These are phyloP conservation scores for Poecile montanus DNA, from an alignment of 2,797 vertebrate genomes.

Conservation along the genomic window DNA sequence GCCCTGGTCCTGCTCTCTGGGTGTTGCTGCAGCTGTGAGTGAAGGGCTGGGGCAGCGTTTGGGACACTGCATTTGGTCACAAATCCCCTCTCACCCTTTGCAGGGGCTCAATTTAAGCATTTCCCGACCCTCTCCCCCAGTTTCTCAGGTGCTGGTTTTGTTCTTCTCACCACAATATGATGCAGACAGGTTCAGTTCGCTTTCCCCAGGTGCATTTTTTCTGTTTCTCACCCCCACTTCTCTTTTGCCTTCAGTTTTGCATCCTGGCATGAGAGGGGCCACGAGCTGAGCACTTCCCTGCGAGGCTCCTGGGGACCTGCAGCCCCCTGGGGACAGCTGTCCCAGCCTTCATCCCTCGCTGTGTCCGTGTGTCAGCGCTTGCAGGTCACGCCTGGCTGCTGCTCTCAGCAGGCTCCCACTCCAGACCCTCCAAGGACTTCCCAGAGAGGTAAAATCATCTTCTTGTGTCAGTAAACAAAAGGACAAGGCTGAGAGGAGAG, in stretches of 20 bases:
- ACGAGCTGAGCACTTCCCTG: neutral
- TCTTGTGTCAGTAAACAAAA: neutral
- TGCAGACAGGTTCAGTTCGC: neutral
- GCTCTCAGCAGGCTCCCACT: neutral
- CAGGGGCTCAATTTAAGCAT: neutral
- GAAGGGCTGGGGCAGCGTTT: neutral
- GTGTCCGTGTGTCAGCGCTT: rapidly evolving
- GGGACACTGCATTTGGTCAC: neutral
- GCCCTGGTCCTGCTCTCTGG: neutral
- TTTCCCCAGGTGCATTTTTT: neutral
- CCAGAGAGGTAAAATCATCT: neutral
- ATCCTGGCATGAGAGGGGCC: neutral
- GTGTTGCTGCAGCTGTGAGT: neutral
- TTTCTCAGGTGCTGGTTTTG: neutral
- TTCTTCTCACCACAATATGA: neutral
- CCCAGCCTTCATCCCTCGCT: neutral
- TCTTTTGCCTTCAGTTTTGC: neutral
- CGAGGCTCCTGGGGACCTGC: neutral
- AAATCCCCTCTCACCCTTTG: rapidly evolving
- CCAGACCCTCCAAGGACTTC: neutral
- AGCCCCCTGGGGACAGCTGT: neutral
- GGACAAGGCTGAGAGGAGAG: neutral
- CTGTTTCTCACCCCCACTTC: neutral
- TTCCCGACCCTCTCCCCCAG: rapidly evolving
- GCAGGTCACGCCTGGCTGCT: neutral